phyloP scores from a whole-genome alignment of 2,797 vertebrate genomes.

The Thamnophis elegans region DNA sequence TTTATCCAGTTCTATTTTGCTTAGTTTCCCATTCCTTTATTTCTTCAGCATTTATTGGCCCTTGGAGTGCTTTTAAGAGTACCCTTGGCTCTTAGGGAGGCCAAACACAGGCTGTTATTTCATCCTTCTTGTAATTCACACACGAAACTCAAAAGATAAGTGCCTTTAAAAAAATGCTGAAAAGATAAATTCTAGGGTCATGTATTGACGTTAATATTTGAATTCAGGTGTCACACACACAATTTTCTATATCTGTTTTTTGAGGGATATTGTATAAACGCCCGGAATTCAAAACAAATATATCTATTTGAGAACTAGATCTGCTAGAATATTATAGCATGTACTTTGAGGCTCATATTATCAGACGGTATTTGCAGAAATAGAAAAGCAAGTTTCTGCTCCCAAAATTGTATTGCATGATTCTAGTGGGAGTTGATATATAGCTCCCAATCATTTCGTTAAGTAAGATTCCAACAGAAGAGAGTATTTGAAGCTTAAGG shows the following conservation, averaged over 20 bases:
- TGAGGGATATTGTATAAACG: background rate
- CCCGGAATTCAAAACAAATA: background rate
- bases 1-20: background rate
- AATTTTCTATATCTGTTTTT: background rate
- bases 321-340: background rate
- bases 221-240: background rate
- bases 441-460: background rate
- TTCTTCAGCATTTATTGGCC: background rate
- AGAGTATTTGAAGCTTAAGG: background rate
- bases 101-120: background rate
- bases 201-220: background rate
- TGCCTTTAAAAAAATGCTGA: background rate
- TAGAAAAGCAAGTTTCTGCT: background rate
- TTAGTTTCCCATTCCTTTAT: constrained; percentile 13
- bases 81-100: background rate
- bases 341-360: background rate
- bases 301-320: background rate
- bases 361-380: background rate
- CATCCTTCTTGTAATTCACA: background rate
- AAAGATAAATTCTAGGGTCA: background rate
- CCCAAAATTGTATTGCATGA: background rate
- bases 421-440: background rate
- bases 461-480: background rate
- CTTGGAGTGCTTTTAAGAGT: constrained; percentile 14
- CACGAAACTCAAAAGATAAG: background rate